phyloP scores from a whole-genome alignment of 2,113 vertebrate genomes.

The Ictidomys tridecemlineatus region DNA sequence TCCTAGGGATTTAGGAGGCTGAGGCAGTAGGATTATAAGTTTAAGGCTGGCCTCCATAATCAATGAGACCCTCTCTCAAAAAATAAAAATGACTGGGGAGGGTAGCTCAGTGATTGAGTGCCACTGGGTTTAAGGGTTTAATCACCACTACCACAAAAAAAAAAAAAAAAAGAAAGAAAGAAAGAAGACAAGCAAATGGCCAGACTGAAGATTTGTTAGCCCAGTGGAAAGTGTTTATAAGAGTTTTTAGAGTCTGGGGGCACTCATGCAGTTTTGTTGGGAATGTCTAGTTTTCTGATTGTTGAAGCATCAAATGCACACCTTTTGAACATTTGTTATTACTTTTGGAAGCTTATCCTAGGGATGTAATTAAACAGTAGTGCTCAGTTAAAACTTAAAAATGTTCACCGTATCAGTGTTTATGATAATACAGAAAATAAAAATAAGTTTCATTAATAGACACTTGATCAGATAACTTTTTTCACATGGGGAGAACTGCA shows the following conservation, averaged over 20 bases:
- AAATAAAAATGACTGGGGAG: too few species aligned
- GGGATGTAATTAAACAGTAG: not conserved
- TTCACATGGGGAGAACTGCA: not conserved
- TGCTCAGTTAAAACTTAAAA: not conserved
- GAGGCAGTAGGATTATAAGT: too few species aligned
- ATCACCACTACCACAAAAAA: too few species aligned
- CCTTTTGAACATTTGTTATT: not conserved
- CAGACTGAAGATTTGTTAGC: too few species aligned
- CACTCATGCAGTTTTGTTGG: not conserved
- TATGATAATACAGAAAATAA: not conserved
- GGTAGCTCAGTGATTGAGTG: too few species aligned
- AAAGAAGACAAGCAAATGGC: too few species aligned
- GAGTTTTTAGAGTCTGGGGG: not conserved
- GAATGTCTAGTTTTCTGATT: not conserved
- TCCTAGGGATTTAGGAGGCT: too few species aligned
- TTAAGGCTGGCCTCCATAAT: too few species aligned
- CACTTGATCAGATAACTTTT: not conserved
- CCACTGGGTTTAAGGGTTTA: too few species aligned
- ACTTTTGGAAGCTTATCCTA: slow-evolving; percentile 6
- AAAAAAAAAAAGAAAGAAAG: too few species aligned
- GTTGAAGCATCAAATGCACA: not conserved
- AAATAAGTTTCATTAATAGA: not conserved
- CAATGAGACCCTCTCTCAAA: too few species aligned
- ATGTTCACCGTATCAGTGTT: not conserved
- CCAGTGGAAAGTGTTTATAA: not conserved